phyloP scores from a whole-genome alignment of 1,140 invertebrate species.

The Paramacrobiotus metropolitanus region DNA sequence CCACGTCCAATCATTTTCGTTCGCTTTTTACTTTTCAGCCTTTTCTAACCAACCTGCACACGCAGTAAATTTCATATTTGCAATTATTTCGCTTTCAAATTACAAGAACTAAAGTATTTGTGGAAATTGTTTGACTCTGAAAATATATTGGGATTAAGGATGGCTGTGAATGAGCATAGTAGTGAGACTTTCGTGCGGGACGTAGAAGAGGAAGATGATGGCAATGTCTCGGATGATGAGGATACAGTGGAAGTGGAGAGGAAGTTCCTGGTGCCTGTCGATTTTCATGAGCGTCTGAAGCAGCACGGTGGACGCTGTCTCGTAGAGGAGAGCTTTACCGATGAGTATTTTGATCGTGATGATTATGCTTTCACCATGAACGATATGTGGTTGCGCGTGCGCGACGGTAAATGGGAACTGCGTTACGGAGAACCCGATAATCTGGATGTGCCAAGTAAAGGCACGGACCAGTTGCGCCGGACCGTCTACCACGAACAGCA shows the following conservation, averaged over 20 bases:
- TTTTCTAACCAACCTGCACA: too few relatives aligned
- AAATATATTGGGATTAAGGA: too few relatives aligned
- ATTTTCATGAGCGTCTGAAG: not conserved
- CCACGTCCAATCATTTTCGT: too few relatives aligned
- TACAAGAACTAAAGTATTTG: too few relatives aligned
- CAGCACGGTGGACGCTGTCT: not conserved
- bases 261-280: not conserved
- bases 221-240: not conserved
- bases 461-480: too few relatives aligned
- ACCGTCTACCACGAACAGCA: too few relatives aligned
- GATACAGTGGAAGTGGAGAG: not conserved
- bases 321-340: not conserved
- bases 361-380: not conserved
- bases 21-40: too few relatives aligned
- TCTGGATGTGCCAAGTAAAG: too few relatives aligned
- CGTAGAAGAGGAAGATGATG: not conserved
- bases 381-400: not conserved
- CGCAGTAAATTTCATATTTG: too few relatives aligned
- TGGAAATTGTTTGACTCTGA: too few relatives aligned
- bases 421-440: not conserved
- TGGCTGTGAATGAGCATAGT: not conserved
- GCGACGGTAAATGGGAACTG: not conserved
- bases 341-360: not conserved
- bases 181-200: not conserved
- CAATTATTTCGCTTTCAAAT: too few relatives aligned